Base-by-base conservation (phyloP, 1,140 invertebrate genomes). In the Drosophila erecta region DNA sequence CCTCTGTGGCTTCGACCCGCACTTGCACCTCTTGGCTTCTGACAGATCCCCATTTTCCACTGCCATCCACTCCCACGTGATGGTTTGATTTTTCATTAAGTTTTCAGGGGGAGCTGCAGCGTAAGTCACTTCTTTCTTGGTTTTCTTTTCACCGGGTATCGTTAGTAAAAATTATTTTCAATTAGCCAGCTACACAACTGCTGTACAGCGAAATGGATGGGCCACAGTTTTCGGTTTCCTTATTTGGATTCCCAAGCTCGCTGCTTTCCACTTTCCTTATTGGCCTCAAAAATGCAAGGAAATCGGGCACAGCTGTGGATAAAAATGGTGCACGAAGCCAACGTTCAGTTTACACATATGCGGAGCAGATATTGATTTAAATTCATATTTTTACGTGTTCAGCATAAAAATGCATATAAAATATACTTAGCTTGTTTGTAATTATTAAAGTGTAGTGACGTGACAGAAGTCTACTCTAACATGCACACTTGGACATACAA, bases 81-180 rank as follows among this genome's bases (percentile, higher is more conserved):
- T 54, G 62, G 76, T 64, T 84, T 84, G 76, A 84, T 84, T 84
- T 84, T 84, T 84, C 80, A 84, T 84, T 84, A 84, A 84, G 76
- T 84, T 84, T 62, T 54, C 62, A 54, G 58, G 20, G 73, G 64
- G 56, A 71, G 70, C 43, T 41, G 10, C 55, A 17, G 53, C 27
- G 5, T 64, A 67, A 70, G 66, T 37, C 62, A 44, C 37, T 41
- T 64, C 47, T 59, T 44, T 49, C 27, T 66, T 50, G 12, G 11
- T 30, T 57, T 65, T 66, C 14, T 53, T 71, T 35, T 14, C 17
- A 20, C 50, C 43, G 43, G 44, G 56, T 60, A 75, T 75, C 53
- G 79, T 83, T 83, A 56, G 76, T 50, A 41, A 58, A 79, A 83
- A 84, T 84, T 79, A 84, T 84, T 84, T 84, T 84, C 80, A 84